Conservation (phyloP, 2,797 vertebrate species). For the Sebastes goodei region DNA sequence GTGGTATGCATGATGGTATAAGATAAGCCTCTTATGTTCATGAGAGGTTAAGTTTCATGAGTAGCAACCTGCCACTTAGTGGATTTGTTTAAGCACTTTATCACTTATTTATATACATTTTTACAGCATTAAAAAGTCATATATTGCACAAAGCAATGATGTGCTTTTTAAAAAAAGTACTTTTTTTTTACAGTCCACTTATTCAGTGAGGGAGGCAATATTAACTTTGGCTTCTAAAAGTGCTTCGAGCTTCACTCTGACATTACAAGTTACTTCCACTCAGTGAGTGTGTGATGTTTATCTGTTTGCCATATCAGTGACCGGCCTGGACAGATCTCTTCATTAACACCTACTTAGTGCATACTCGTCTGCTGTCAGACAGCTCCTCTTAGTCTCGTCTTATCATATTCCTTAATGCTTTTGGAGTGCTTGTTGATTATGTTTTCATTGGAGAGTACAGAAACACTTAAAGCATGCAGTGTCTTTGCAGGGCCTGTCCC, state of each 20-base stretch:
- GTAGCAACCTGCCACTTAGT: not conserved
- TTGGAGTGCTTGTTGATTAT: conserved; percentile 56
- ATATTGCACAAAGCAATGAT: not conserved
- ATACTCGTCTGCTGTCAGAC: conserved; percentile 62
- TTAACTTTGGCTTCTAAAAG: conserved; percentile 47
- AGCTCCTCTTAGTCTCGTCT: conserved; percentile 43
- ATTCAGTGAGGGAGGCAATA: conserved; percentile 13
- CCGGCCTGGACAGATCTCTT: conserved; percentile 78
- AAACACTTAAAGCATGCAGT: conserved; percentile 37
- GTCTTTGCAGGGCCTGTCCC: conserved; percentile 57
- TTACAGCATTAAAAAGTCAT: not conserved
- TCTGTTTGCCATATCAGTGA: conserved; percentile 75
- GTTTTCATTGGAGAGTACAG: conserved; percentile 42
- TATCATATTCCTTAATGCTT: conserved; percentile 51
- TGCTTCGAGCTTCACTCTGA: conserved; percentile 63
- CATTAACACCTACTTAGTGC: conserved; percentile 72
- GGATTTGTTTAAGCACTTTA: not conserved
- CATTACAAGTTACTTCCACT: conserved; percentile 68
- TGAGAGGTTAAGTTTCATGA: not conserved
- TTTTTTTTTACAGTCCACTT: not conserved
- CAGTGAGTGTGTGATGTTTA: conserved; percentile 74
- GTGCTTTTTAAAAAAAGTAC: not conserved
- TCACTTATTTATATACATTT: not conserved
- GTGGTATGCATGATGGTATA: not conserved
- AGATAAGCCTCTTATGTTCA: not conserved